These are phyloP conservation scores for Teinopalpus imperialis DNA, from an alignment of 2,888 invertebrate species.

Conservation along the genomic window DNA sequence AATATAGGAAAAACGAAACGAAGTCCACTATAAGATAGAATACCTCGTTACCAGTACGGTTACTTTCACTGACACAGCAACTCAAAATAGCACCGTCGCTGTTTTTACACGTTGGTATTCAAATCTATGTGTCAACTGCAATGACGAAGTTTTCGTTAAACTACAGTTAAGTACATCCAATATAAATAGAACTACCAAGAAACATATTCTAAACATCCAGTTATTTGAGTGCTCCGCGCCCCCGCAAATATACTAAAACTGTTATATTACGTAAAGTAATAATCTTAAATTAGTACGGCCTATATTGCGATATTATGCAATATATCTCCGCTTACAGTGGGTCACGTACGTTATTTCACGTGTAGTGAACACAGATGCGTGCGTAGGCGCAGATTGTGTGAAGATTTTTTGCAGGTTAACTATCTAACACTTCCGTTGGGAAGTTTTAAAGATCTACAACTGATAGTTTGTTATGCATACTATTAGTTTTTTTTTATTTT, in stretches of 20 bases:
- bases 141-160: neutral
- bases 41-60: no score
- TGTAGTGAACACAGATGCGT: slow-evolving; percentile 17
- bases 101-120: no score
- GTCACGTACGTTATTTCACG: slow-evolving; percentile 23
- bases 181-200: slow-evolving; percentile 15
- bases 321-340: slow-evolving; percentile 25
- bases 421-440: slow-evolving; percentile 7
- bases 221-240: slow-evolving; percentile 22
- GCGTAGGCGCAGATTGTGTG: slow-evolving; percentile 23
- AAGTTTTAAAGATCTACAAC: neutral
- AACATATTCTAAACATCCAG: slow-evolving; percentile 12
- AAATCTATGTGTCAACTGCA: no score
- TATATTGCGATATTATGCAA: slow-evolving; percentile 26
- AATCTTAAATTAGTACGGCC: slow-evolving; percentile 25
- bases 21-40: no score
- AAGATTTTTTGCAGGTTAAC: slow-evolving; percentile 30
- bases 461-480: no score
- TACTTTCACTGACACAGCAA: no score
- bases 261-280: slow-evolving; percentile 26
- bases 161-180: slow-evolving; percentile 5
- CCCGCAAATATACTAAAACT: slow-evolving; percentile 23
- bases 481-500: no score
- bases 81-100: no score
- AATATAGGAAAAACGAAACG: no score